phyloP scores from a whole-genome alignment of 2,888 invertebrate species.

The Aphidius colemani region DNA sequence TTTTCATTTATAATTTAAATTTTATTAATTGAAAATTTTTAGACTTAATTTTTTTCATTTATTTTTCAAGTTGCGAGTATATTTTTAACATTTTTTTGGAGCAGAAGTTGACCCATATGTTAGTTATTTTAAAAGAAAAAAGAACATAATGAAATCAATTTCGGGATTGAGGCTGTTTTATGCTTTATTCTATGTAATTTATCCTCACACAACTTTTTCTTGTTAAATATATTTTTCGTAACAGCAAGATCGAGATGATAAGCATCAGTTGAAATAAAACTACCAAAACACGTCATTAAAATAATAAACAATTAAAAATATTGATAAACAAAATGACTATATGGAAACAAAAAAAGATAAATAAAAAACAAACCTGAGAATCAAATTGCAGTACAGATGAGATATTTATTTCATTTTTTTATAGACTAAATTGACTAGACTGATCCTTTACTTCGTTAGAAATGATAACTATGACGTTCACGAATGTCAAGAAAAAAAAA shows the following conservation, averaged over 20 bases:
- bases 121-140: no score
- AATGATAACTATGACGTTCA: neutral
- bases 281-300: neutral
- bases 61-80: neutral
- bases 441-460: no score
- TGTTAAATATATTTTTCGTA: slow-evolving; percentile 15
- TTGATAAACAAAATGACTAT: slow-evolving; percentile 1
- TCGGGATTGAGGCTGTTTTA: slow-evolving; percentile 14
- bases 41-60: neutral
- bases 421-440: slow-evolving; percentile 29
- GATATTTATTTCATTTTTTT: neutral
- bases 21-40: neutral
- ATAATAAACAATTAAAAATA: neutral
- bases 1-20: slow-evolving; percentile 1
- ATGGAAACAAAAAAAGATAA: neutral
- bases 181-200: neutral
- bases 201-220: no score
- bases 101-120: no score
- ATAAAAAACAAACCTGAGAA: slow-evolving; percentile 22
- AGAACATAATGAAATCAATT: no score
- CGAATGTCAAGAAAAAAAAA: neutral
- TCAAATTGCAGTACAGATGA: slow-evolving; percentile 10
- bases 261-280: neutral
- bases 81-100: no score
- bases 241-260: slow-evolving; percentile 17